phyloP scores from a whole-genome alignment of 2,797 vertebrate species.

The Astyanax mexicanus region DNA sequence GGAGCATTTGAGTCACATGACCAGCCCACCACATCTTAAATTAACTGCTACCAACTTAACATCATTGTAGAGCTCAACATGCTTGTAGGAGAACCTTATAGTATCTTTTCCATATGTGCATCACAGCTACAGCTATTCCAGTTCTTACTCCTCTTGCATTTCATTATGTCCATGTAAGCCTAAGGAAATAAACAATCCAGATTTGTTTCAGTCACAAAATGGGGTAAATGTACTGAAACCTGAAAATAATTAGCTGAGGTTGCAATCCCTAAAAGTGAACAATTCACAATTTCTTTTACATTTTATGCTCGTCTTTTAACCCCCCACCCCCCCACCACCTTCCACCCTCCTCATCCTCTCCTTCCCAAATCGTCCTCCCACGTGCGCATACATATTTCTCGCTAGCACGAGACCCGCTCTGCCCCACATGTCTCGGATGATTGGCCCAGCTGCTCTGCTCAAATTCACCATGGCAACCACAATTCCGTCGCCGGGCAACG shows the following conservation, averaged over 20 bases:
- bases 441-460: constrained; percentile 84
- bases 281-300: background rate
- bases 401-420: constrained; percentile 79
- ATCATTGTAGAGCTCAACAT: too few species aligned
- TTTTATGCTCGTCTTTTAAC: constrained; percentile 14
- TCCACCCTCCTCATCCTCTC: constrained; percentile 30
- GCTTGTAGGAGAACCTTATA: too few species aligned
- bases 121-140: too few species aligned
- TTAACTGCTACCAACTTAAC: too few species aligned
- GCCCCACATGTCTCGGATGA: constrained; percentile 80
- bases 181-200: too few species aligned
- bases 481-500: constrained; percentile 84
- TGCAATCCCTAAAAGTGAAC: constrained; percentile 18
- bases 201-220: too few species aligned
- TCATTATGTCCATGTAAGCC: too few species aligned
- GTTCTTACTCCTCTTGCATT: too few species aligned
- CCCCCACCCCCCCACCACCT: constrained; percentile 14
- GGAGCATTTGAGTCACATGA: too few species aligned
- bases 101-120: too few species aligned
- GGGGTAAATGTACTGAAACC: too few species aligned
- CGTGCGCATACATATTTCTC: constrained; percentile 81
- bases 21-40: too few species aligned
- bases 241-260: background rate
- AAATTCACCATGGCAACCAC: constrained; percentile 89
- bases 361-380: constrained; percentile 65